Percentiles rank a stretch among this genome's conserved stretches.
Evolutionary conservation across 2,797 vertebrate genomes (phyloP).

Genomic region (Paratrypauchen microcephalus): DNA sequence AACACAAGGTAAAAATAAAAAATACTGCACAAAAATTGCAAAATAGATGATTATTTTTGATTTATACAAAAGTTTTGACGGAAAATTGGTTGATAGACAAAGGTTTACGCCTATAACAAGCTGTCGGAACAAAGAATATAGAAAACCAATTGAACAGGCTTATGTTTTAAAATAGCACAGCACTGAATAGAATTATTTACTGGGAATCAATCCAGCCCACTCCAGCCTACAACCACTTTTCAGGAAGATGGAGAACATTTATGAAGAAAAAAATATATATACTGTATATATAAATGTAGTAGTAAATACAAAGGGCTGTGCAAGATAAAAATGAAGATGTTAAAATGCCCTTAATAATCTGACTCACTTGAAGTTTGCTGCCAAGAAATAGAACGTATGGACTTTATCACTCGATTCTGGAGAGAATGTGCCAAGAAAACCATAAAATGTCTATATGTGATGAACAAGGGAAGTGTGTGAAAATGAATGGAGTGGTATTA

Average conservation of each 20-base stretch:
- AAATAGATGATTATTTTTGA: neutral
- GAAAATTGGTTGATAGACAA: neutral
- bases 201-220: slow-evolving; percentile 1
- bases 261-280: neutral
- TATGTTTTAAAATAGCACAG: slow-evolving; percentile 1
- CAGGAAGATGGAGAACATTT: neutral
- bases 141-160: neutral
- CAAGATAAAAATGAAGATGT: slow-evolving; percentile 6
- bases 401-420: neutral
- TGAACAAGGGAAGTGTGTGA: too few species aligned
- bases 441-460: too few species aligned
- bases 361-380: neutral
- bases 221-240: slow-evolving; percentile 11
- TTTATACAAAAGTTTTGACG: neutral
- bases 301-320: neutral
- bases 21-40: too few species aligned
- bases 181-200: neutral
- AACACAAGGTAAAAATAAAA: too few species aligned
- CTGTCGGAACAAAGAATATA: neutral
- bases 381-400: neutral
- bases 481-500: too few species aligned
- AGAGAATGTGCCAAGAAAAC: neutral
- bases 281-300: neutral
- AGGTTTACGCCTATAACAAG: neutral
- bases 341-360: neutral